Percentiles rank a stretch among this genome's conserved stretches.
phyloP scores from a whole-genome alignment of 2,797 vertebrate genomes.

The Tadarida brasiliensis region DNA sequence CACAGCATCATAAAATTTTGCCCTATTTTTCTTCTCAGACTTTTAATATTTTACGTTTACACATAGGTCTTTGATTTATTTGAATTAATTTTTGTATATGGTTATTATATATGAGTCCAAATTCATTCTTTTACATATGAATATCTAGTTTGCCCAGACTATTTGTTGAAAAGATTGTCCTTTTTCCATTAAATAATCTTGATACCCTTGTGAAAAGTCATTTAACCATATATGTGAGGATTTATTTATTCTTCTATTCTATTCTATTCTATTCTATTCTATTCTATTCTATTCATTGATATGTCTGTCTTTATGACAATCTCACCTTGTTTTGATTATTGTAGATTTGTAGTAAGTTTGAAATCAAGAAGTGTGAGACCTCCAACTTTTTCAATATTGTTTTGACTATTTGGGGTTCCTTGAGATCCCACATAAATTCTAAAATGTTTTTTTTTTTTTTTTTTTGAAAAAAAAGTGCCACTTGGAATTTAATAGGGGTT shows the following conservation, averaged over 20 bases:
- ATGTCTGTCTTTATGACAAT: background rate
- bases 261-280: too few relatives aligned
- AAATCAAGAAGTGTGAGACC: background rate
- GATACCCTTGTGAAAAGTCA: background rate
- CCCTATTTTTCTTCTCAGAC: background rate
- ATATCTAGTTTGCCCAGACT: background rate
- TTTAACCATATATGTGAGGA: background rate
- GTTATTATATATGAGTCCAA: background rate
- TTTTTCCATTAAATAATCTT: background rate
- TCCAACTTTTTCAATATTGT: background rate
- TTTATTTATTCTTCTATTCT: too few relatives aligned
- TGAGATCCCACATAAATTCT: background rate
- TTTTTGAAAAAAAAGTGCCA: background rate
- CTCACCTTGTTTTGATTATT: background rate
- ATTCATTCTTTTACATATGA: background rate
- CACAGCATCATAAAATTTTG: background rate
- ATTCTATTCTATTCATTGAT: background rate
- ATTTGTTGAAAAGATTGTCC: background rate
- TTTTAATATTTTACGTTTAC: background rate
- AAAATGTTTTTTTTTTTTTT: background rate
- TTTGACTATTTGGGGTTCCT: background rate
- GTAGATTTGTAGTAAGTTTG: background rate
- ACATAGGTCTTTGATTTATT: background rate
- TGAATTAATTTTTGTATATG: background rate
- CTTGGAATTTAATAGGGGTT: background rate